Base-by-base conservation (phyloP, 2,888 invertebrate species). In the Tenthredo mesomela region DNA sequence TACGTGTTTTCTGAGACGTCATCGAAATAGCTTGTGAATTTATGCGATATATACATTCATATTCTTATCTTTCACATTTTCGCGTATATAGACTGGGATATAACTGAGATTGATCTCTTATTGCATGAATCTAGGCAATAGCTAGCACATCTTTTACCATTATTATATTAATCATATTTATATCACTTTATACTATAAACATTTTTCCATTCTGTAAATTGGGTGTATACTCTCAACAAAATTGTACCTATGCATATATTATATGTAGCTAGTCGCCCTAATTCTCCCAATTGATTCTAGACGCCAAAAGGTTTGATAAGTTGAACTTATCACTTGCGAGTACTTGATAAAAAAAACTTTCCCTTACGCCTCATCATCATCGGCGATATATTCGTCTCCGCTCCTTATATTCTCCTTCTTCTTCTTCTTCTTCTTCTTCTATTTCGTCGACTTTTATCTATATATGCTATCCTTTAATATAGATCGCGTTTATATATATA, bases 101-200 rank as follows among this genome's bases (percentile, higher is more conserved):
- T 54, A 54, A 54, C 54, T n/a, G 54, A 54, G 54, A n/a, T n/a
- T 54, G n/a, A 54, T 54, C 54, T 54, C 54, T 54, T n/a, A n/a
- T 54, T n/a, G 7, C 7, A n/a, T 54, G n/a, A 54, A 54, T 54
- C 2, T n/a, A 54, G 54, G 54, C 54, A 54, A 54, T n/a, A 54
- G n/a, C 6, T n/a, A 47, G 15, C 15, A 47, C 47, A 54, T 54
- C 7, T 54, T n/a, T n/a, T 1, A 18, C n/a, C 6, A 54, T 54
- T 54, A n/a, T n/a, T 54, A 54, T 54, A 54, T 54, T 6, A n/a
- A n/a, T 54, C 54, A 6, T 54, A 5, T 33, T 1, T 33, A 3
- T 33, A 33, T 6, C 18, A 50, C n/a, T 50, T 6, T 54, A 47
- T 15, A 7, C 7, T 54, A 4, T 33, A 33, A 1, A 33, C 29